Evolutionary conservation across 2,797 vertebrate species (phyloP).

Genomic region (Eremophila alpestris): DNA sequence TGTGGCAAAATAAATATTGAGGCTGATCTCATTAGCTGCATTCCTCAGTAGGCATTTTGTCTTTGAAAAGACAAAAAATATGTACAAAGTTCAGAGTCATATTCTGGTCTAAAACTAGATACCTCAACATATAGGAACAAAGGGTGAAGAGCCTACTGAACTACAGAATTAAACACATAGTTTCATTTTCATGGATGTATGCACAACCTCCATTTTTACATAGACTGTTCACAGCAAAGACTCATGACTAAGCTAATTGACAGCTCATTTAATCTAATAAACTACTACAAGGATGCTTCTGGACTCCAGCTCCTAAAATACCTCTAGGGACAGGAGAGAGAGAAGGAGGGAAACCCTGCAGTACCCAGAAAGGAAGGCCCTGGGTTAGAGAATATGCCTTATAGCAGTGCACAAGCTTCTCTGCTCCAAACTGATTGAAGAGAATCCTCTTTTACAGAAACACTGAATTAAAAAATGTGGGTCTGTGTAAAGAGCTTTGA

Average conservation of each 20-base stretch:
- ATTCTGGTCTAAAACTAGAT: not conserved
- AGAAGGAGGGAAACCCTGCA: not conserved
- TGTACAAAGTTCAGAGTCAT: not conserved
- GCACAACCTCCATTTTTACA: not conserved
- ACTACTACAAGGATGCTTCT: slow-evolving; percentile 3
- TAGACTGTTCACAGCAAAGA: not conserved
- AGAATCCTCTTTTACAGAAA: slow-evolving; percentile 31
- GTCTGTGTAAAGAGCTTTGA: not conserved
- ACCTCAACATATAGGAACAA: not conserved
- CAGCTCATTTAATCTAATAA: slow-evolving; percentile 63
- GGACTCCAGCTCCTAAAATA: slow-evolving; percentile 23
- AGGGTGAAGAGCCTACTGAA: not conserved
- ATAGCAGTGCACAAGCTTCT: not conserved
- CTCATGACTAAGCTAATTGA: slow-evolving; percentile 50
- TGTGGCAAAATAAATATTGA: not conserved
- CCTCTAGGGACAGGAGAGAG: not conserved
- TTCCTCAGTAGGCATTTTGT: not conserved
- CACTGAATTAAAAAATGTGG: not conserved
- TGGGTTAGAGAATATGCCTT: not conserved
- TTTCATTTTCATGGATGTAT: not conserved
- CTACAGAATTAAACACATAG: not conserved
- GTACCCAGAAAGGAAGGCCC: not conserved
- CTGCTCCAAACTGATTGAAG: slow-evolving; percentile 10
- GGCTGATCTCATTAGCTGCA: not conserved
- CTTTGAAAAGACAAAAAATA: not conserved